A percentile compares a stretch with the other conserved stretches of the same genome.
These are phyloP conservation scores for Ormyrus nitidulus DNA, from an alignment of 2,888 invertebrate species.

Conservation along the genomic window DNA sequence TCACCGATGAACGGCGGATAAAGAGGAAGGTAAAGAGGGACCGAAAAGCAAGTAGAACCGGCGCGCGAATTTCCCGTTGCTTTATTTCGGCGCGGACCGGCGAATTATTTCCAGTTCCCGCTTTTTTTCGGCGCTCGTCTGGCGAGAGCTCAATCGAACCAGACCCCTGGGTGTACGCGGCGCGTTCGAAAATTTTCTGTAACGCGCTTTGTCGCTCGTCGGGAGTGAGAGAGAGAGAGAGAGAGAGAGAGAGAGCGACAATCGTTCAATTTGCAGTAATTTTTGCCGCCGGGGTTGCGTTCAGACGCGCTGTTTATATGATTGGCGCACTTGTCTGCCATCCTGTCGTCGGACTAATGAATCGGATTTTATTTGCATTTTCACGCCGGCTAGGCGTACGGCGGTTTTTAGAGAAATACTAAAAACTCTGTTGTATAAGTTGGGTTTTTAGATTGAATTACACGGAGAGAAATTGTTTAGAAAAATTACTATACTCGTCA, in stretches of 20 bases:
- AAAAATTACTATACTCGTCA: no score
- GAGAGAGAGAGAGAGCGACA: neutral
- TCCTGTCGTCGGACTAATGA: neutral
- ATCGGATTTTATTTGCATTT: no score
- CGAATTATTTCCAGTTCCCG: constrained; percentile 37
- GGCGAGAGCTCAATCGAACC: constrained; percentile 29
- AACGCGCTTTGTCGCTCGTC: constrained; percentile 31
- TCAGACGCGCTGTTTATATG: constrained; percentile 1
- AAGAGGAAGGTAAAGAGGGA: neutral
- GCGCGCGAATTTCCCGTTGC: constrained; percentile 10
- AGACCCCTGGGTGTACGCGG: neutral
- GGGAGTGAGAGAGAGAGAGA: constrained; percentile 4
- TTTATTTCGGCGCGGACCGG: constrained; percentile 26
- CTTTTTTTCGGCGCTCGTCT: neutral
- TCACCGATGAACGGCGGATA: neutral
- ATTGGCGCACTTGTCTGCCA: constrained; percentile 4
- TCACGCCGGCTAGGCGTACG: no score
- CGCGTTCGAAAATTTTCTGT: constrained; percentile 35
- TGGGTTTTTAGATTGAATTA: no score
- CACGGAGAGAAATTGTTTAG: no score
- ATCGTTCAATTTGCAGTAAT: constrained; percentile 33
- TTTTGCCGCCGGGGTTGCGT: neutral
- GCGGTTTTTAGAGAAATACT: no score
- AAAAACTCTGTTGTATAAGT: no score
- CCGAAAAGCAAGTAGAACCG: neutral